Base-by-base conservation (phyloP, 2,797 vertebrate genomes). In the Melanotaenia maccullochi region DNA sequence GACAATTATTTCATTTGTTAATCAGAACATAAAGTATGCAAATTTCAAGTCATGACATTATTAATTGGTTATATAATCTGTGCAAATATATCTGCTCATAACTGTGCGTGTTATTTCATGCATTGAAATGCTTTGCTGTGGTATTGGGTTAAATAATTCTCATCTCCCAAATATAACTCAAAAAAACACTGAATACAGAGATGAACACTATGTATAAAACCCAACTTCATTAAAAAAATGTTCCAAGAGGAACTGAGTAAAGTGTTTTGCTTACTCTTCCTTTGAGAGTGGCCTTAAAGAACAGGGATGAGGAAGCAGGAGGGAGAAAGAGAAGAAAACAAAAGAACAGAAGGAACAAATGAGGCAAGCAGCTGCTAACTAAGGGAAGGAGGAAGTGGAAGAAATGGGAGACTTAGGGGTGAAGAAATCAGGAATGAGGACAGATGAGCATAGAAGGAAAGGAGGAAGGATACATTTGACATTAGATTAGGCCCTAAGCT, bases 401-500 rank as follows among this genome's bases (percentile, higher is more conserved):
- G n/a, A 60, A 71, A 78, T 5, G 33, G n/a, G 38, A 60, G 56
- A 76, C 36, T 71, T 14, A 14, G 22, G 11, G 22, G 51, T 52
- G 54, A 74, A 55, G 75, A 81, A 70, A 68, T 75, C 49, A 61
- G 42, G 68, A 56, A 28, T 30, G 64, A 47, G 69, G 73, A 62
- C 71, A 60, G 66, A 76, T 7, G 69, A 75, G 47, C 65, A 60
- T 33, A 30, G 66, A 28, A 70, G 78, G 56, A 77, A 49, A 51
- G 71, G 66, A 55, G n/a, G 69, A 68, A 81, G 86, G 82, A 76
- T 65, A 60, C 61, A 28, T 81, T 60, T 81, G 90, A 85, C 86
- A 75, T 85, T 84, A 87, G 84, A 88, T 87, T 54, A 84, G 78
- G 79, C 81, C 68, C 25, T 9, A 24, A 75, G 85, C 82, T 55